Evolutionary conservation across 64 coral and sea anemone species (phyloP), one percentile per base, ranked within the genome.

Genomic region (Pachyseris speciosa): DNA sequence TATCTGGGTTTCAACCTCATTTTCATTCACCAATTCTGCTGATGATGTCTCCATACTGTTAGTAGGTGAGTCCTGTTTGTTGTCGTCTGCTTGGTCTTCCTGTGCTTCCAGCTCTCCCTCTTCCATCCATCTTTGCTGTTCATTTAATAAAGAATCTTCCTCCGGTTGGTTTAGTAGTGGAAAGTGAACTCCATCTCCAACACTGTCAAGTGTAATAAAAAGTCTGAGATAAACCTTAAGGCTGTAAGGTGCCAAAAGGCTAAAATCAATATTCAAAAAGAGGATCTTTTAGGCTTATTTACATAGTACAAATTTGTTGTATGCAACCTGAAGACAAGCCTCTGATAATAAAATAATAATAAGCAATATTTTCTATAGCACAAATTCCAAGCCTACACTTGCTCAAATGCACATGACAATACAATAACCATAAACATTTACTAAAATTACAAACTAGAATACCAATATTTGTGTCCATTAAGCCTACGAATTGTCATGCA

Each of bases 101-200:
- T 86, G 77, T 63, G 52, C 83, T 55, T 93, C 84, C 5, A 93
- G 22, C 5, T 93, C 91, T 1, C 94, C 94, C 67, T 96, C 94
- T 20, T 96, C 94, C 94, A 96, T 89, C 94, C 94, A 96, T 67
- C 89, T 67, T 37, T 96, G 77, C 49, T 87, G 78, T 11, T 73
- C 64, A 42, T 77, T 89, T 37, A 96, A 53, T 61, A 96, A 78
- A 7, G 84, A 69, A 37, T 96, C 94, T 44, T 91, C 55, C 32
- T 96, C 94, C 22, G 94, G 90, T 16, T 69, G 86, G 68, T 96
- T 86, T 36, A 93, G 31, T n/a, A 89, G 16, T 9, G 86, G 94
- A 39, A 69, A 96, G 60, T 53, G 68, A 3, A 96, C 47, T 57
- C 94, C 94, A 89, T 96, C 94, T 65, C 94, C 94, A 78, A 93